Evolutionary conservation across 2,113 vertebrate genomes (phyloP).

Genomic region (Seriola rivoliana): DNA sequence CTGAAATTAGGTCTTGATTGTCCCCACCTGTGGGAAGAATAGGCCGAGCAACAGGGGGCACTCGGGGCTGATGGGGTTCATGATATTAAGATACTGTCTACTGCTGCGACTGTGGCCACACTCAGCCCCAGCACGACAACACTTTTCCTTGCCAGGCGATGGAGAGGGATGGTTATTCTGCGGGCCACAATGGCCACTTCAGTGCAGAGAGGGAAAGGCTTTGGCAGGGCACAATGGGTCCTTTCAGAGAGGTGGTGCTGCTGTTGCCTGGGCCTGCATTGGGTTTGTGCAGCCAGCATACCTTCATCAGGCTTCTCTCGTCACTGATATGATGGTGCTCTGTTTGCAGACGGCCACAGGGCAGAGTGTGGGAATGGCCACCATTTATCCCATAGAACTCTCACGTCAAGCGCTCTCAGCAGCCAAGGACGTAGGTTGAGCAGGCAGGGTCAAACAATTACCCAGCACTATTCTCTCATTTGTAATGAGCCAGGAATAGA

Average conservation of each 20-base stretch:
- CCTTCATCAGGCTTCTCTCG: constrained; percentile 60
- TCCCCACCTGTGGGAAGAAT: constrained; percentile 34
- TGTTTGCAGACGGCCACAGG: constrained; percentile 57
- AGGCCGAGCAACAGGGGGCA: constrained; percentile 42
- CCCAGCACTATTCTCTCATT: constrained; percentile 50
- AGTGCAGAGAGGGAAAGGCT: constrained; percentile 45
- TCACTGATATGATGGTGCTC: constrained; percentile 51
- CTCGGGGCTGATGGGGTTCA: constrained; percentile 56
- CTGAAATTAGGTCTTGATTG: constrained; percentile 60
- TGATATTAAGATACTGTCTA: constrained; percentile 59
- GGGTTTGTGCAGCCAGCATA: constrained; percentile 65
- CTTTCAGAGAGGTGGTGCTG: constrained; percentile 47
- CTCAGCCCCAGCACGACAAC: constrained; percentile 19
- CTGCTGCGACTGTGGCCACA: background rate
- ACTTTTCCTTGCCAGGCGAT: constrained; percentile 30
- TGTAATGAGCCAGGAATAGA: constrained; percentile 66
- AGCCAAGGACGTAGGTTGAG: constrained; percentile 69
- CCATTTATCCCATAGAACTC: constrained; percentile 61
- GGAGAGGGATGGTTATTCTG: constrained; percentile 62
- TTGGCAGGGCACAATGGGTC: constrained; percentile 59
- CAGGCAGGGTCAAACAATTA: constrained; percentile 70
- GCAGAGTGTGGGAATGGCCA: constrained; percentile 47
- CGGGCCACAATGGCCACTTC: constrained; percentile 65
- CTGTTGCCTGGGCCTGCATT: constrained; percentile 42
- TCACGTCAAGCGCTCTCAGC: constrained; percentile 58